phyloP scores from a whole-genome alignment of 2,113 vertebrate species.

The Okapia johnstoni region DNA sequence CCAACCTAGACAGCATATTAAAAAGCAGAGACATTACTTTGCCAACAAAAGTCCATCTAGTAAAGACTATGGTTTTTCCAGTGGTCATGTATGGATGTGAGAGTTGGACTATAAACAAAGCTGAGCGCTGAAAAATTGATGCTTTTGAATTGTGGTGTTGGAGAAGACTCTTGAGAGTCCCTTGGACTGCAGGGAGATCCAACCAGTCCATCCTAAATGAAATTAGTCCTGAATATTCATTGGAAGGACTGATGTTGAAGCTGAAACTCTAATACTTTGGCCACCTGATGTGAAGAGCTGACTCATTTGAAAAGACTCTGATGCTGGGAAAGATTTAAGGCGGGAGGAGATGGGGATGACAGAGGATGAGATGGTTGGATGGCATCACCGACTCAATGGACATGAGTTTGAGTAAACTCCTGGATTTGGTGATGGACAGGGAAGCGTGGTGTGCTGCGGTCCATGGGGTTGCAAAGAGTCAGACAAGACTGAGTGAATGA shows the following conservation, averaged over 20 bases:
- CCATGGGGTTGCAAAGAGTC: fast-evolving
- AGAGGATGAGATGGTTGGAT: not conserved
- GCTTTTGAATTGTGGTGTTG: not conserved
- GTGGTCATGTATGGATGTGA: not conserved
- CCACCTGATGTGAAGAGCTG: not conserved
- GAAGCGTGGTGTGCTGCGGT: not conserved
- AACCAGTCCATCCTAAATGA: not conserved
- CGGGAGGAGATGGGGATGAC: not conserved
- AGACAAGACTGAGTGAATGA: not conserved
- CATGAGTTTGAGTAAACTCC: not conserved
- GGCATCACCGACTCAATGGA: not conserved
- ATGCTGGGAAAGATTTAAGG: not conserved
- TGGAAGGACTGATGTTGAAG: not conserved
- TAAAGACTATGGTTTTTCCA: not conserved
- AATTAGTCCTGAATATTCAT: not conserved
- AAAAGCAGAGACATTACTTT: not conserved
- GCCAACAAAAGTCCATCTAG: not conserved
- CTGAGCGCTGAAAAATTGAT: not conserved
- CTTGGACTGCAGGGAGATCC: not conserved
- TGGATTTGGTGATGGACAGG: not conserved
- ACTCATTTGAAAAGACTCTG: not conserved
- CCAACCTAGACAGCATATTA: not conserved
- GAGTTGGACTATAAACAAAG: not conserved
- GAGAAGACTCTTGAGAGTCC: not conserved
- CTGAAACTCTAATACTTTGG: not conserved